Percentiles rank a stretch among this genome's conserved stretches.
phyloP scores from a whole-genome alignment of 2,888 invertebrate genomes.

The Campoletis raptor region DNA sequence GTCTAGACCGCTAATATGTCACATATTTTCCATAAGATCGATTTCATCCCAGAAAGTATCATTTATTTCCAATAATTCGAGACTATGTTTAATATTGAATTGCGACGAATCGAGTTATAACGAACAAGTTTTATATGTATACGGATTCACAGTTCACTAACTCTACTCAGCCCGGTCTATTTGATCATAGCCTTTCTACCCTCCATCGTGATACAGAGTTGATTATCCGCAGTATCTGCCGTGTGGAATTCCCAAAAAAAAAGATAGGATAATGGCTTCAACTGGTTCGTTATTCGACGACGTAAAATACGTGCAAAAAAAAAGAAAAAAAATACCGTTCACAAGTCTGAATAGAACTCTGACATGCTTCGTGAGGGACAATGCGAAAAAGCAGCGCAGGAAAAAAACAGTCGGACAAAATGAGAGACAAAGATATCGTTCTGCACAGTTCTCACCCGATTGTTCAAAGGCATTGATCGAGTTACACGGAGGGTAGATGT shows the following conservation, averaged over 20 bases:
- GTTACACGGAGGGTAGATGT: conserved; percentile 26
- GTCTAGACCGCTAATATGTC: neutral
- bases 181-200: conserved; percentile 8
- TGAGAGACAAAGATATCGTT: conserved; percentile 54
- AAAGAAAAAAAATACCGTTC: conserved; percentile 38
- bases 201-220: conserved; percentile 1
- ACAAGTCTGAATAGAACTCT: conserved; percentile 32
- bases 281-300: conserved; percentile 55
- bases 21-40: neutral
- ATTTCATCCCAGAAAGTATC: neutral
- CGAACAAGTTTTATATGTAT: neutral
- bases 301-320: conserved; percentile 32
- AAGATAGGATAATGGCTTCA: conserved; percentile 42
- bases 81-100: neutral
- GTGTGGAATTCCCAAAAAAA: conserved; percentile 10
- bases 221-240: conserved; percentile 37
- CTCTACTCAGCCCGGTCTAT: conserved; percentile 24
- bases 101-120: neutral
- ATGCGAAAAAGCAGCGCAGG: conserved; percentile 21
- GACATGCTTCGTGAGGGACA: conserved; percentile 35
- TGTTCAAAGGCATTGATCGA: conserved; percentile 67
- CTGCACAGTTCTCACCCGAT: conserved; percentile 38
- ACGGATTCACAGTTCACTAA: neutral
- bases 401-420: conserved; percentile 46
- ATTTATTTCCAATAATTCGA: neutral